Percentiles rank a stretch among this genome's conserved stretches.
phyloP scores from a whole-genome alignment of 2,888 invertebrate species.

The Hirtodrosophila duncani region DNA sequence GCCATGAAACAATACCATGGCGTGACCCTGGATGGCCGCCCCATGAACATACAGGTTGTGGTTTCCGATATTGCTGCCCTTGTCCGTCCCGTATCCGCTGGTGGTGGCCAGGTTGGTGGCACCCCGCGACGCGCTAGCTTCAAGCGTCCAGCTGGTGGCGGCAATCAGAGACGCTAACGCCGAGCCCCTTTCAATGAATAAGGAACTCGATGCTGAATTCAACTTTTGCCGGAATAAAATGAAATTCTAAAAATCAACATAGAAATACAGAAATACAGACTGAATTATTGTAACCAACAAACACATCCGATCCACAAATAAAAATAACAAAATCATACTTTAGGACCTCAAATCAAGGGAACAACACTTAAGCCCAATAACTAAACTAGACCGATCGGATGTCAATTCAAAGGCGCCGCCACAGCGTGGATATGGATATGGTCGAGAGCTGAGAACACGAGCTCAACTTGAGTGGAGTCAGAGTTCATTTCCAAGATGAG shows the following conservation, averaged over 20 bases:
- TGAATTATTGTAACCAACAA: conserved; percentile 36
- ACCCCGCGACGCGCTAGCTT: conserved; percentile 51
- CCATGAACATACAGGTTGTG: conserved; percentile 96
- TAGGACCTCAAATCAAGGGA: conserved; percentile 38
- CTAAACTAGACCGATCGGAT: too few species aligned
- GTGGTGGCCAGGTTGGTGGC: conserved; percentile 54
- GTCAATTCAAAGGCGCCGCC: too few species aligned
- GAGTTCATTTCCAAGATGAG: too few species aligned
- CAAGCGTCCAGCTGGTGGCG: conserved; percentile 46
- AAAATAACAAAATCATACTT: conserved; percentile 44
- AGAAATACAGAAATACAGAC: conserved; percentile 30
- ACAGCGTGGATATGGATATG: too few species aligned
- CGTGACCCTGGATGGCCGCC: conserved; percentile 96
- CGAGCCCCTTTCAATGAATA: conserved; percentile 89
- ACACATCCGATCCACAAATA: conserved; percentile 20
- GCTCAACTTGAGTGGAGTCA: too few species aligned
- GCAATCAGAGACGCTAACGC: conserved; percentile 79
- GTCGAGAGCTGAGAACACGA: too few species aligned
- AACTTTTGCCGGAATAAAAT: conserved; percentile 96
- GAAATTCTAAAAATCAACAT: conserved; percentile 80
- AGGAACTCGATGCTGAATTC: conserved; percentile 96
- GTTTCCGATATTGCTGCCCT: conserved; percentile 87
- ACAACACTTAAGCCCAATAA: conserved; percentile 11
- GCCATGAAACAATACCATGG: conserved; percentile 99
- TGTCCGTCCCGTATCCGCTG: conserved; percentile 54